These are phyloP conservation scores for Stenurella melanura DNA, from an alignment of 2,888 invertebrate genomes.

Conservation along the genomic window DNA sequence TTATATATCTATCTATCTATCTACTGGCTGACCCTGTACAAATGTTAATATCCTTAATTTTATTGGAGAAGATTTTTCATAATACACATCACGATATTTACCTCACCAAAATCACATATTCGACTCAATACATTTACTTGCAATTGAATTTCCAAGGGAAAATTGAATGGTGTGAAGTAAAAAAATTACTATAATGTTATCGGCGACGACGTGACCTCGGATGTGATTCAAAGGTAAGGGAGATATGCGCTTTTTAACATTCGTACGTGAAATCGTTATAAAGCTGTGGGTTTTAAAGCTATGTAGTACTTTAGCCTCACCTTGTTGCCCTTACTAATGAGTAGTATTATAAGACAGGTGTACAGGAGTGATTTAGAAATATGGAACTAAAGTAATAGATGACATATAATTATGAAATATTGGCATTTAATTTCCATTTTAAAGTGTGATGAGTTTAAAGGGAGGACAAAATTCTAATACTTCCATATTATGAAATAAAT, in stretches of 20 bases:
- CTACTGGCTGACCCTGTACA: too few relatives aligned
- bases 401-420: too few relatives aligned
- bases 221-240: not conserved
- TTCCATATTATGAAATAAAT: too few relatives aligned
- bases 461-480: too few relatives aligned
- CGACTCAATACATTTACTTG: not conserved
- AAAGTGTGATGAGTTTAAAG: too few relatives aligned
- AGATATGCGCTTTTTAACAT: not conserved
- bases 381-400: too few relatives aligned
- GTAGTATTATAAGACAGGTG: not conserved
- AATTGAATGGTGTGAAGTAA: not conserved
- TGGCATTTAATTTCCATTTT: too few relatives aligned
- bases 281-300: not conserved
- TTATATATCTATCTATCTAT: too few relatives aligned
- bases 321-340: not conserved
- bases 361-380: too few relatives aligned
- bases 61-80: too few relatives aligned
- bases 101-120: not conserved
- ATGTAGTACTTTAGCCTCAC: not conserved
- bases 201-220: not conserved
- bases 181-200: not conserved
- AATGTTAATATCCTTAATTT: too few relatives aligned
- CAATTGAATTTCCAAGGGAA: not conserved
- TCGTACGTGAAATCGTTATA: not conserved
- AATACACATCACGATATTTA: not conserved